Evolutionary conservation across 2,888 invertebrate species (phyloP).

Genomic region (Melanargia galathea): DNA sequence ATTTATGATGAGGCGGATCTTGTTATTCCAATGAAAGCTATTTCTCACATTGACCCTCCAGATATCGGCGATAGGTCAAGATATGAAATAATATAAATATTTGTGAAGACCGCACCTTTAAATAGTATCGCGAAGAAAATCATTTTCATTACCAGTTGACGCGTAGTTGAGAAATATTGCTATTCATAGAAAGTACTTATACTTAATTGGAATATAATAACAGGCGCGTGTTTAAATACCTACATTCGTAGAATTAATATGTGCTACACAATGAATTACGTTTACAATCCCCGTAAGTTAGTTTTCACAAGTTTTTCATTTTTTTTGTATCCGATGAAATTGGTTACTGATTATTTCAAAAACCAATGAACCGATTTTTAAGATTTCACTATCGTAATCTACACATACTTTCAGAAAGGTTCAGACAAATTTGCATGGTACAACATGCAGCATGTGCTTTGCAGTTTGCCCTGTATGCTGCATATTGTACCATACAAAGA

Average conservation of each 20-base stretch:
- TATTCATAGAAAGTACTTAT: not conserved
- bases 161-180: not conserved
- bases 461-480: too few species aligned
- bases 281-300: slow-evolving; percentile 17
- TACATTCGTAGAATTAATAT: not conserved
- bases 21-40: slow-evolving; percentile 26
- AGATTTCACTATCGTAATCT: too few species aligned
- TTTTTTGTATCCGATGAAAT: not conserved
- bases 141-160: slow-evolving; percentile 1
- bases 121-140: slow-evolving; percentile 14
- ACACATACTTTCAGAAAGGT: too few species aligned
- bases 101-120: slow-evolving; percentile 26
- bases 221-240: too few species aligned
- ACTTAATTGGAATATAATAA: too few species aligned
- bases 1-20: slow-evolving; percentile 27
- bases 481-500: too few species aligned
- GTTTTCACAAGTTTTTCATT: not conserved
- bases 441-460: too few species aligned
- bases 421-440: too few species aligned
- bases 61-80: slow-evolving; percentile 32
- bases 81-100: slow-evolving; percentile 30
- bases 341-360: too few species aligned
- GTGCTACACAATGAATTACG: slow-evolving; percentile 12
- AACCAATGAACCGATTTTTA: too few species aligned
- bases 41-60: slow-evolving; percentile 27